These are phyloP conservation scores for Hydra vulgaris DNA, from an alignment of 30 jellyfish, hydroid and myxozoan species.

Conservation along the genomic window DNA sequence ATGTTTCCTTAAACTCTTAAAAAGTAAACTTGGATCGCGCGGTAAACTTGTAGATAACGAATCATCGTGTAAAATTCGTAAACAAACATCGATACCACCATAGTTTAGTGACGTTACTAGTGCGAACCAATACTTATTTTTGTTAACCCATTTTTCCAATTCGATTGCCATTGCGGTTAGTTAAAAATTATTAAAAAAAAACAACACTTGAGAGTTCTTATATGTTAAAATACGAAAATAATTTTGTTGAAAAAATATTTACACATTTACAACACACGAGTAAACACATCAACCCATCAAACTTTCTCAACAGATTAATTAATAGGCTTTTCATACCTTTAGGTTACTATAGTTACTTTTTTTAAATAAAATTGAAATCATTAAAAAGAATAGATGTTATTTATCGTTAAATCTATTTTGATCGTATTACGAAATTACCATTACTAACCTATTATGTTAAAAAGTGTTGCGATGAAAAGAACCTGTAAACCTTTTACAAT, in stretches of 20 bases:
- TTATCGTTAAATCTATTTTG: too few species aligned
- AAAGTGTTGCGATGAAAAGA: too few species aligned
- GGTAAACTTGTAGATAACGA: constrained; percentile 13
- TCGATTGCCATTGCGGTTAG: constrained; percentile 3
- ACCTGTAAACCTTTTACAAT: too few species aligned
- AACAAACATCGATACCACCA: constrained; percentile 20
- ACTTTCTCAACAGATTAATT: background rate
- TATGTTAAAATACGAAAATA: too few species aligned
- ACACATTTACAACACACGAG: background rate
- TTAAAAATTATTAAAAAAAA: too few species aligned
- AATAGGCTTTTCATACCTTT: background rate
- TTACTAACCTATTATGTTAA: too few species aligned
- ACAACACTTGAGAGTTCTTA: too few species aligned
- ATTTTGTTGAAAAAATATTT: too few species aligned
- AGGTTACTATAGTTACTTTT: background rate
- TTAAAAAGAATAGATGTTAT: background rate
- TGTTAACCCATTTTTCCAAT: constrained; percentile 19
- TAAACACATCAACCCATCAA: background rate
- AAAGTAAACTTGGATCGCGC: background rate
- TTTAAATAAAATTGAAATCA: too few species aligned
- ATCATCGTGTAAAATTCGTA: constrained; percentile 17
- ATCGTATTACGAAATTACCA: too few species aligned
- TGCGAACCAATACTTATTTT: constrained; percentile 17
- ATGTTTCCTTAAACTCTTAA: background rate
- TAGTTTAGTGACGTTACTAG: constrained; percentile 12